These are phyloP conservation scores for Myodes glareolus DNA, from an alignment of 2,113 vertebrate genomes.

Conservation along the genomic window DNA sequence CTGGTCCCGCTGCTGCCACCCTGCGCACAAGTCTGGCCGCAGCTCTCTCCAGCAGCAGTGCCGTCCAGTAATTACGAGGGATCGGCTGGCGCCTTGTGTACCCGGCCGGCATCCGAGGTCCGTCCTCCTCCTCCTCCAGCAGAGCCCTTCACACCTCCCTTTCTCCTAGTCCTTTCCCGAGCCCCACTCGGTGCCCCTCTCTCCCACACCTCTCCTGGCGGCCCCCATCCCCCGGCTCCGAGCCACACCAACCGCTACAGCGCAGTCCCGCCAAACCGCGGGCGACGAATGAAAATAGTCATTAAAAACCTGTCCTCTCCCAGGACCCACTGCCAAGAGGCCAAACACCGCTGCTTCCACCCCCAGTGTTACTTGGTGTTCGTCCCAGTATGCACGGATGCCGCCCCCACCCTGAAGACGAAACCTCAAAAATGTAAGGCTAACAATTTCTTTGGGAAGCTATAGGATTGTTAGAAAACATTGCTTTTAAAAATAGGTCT, in stretches of 20 bases:
- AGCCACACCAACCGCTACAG: neutral
- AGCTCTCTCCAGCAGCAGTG: neutral
- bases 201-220: neutral
- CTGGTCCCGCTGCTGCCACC: neutral
- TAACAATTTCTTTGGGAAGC: slow-evolving; percentile 68
- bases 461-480: slow-evolving; percentile 62
- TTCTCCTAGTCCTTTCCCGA: neutral
- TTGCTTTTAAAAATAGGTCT: slow-evolving; percentile 72
- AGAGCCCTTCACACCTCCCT: slow-evolving; percentile 65
- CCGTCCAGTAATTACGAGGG: slow-evolving; percentile 71
- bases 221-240: neutral
- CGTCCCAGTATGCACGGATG: slow-evolving; percentile 27
- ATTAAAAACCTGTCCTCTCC: slow-evolving; percentile 75
- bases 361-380: slow-evolving; percentile 27
- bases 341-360: slow-evolving; percentile 47
- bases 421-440: slow-evolving; percentile 78
- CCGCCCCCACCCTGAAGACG: slow-evolving; percentile 54
- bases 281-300: slow-evolving; percentile 73
- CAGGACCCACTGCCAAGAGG: slow-evolving; percentile 58
- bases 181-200: neutral
- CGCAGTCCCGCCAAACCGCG: slow-evolving; percentile 63
- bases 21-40: neutral
- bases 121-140: slow-evolving; percentile 51
- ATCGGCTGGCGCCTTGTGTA: slow-evolving; percentile 37
- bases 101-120: neutral